phyloP scores from a whole-genome alignment of 2,888 invertebrate genomes.

The Rambutsinella grinnellia region DNA sequence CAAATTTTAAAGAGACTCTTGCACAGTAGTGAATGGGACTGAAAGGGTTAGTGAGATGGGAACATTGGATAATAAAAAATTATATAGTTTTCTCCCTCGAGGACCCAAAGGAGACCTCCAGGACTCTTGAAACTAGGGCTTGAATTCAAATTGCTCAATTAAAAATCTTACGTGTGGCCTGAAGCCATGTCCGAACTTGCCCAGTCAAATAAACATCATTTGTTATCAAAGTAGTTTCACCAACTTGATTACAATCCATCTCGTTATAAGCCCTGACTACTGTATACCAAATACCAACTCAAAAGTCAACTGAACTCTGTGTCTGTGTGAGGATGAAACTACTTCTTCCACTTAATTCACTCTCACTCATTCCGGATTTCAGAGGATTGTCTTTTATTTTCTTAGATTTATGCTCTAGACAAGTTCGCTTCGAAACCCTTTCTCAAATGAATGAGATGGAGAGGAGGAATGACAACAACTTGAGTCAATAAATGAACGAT shows the following conservation, averaged over 20 bases:
- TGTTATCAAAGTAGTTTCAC: constrained; percentile 66
- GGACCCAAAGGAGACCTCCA: constrained; percentile 64
- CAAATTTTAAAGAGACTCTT: no score
- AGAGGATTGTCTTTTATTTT: neutral
- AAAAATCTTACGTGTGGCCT: constrained; percentile 66
- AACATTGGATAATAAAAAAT: constrained; percentile 37
- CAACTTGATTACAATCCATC: constrained; percentile 63
- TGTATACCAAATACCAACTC: no score
- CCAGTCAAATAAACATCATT: constrained; percentile 66
- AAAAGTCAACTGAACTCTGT: no score
- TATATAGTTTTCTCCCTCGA: no score
- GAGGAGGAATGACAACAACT: neutral
- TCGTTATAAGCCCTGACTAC: constrained; percentile 52
- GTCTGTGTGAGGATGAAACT: no score
- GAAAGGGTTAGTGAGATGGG: no score
- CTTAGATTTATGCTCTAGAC: neutral
- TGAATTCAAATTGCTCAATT: constrained; percentile 67
- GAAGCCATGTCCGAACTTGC: constrained; percentile 64
- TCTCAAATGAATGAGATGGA: neutral
- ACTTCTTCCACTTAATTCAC: neutral
- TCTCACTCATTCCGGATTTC: neutral
- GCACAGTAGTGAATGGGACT: no score
- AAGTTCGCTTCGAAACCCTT: neutral
- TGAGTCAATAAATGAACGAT: neutral
- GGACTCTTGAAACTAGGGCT: constrained; percentile 59